Base-by-base conservation (phyloP, 2,797 vertebrate species). In the Sebastes melanostomus region DNA sequence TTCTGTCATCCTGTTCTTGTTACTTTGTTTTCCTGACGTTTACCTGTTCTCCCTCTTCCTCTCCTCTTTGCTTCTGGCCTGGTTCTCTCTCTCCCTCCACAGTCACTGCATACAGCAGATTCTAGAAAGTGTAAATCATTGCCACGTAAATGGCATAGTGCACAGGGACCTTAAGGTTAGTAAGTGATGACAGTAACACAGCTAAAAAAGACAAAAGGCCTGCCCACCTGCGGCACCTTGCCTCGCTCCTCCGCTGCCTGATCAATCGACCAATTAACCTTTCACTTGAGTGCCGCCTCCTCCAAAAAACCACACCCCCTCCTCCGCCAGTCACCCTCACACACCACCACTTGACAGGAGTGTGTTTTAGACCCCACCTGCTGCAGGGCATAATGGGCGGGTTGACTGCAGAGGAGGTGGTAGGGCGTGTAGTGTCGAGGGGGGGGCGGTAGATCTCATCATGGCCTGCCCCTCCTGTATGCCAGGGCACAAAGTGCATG, bases 81-180 rank as follows among this genome's bases (percentile, higher is more conserved):
- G 88, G 67, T 86, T 86, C 56, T 83, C 67, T 90, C 63, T 85
- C 77, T 89, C 85, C 85, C 85, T 92, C 95, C 95, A 91, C 97
- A 97, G 97, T 97, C 97, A 98, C 96, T 99, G 97, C 97, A 99
- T 98, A 96, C 98, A 99, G 96, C 97, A 98, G 97, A 98, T 98
- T 97, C 96, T 98, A 97, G 97, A 98, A 96, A 98, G 97, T 97
- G 97, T 98, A 96, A 98, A 97, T 97, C 97, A 98, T 95, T 98
- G 97, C 96, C 97, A 98, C 93, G 94, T 97, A 95, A 97, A 97
- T 96, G 97, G 96, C 96, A 98, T 98, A 97, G 97, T 98, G 92
- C 97, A 98, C 97, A 98, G 97, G 96, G 97, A 98, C 96, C 96
- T 98, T 93, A 98, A 99, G 97, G 98, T 98, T 97, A 97, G 98